Conservation (phyloP, 2,888 invertebrate species). For the Volucella bombylans region DNA sequence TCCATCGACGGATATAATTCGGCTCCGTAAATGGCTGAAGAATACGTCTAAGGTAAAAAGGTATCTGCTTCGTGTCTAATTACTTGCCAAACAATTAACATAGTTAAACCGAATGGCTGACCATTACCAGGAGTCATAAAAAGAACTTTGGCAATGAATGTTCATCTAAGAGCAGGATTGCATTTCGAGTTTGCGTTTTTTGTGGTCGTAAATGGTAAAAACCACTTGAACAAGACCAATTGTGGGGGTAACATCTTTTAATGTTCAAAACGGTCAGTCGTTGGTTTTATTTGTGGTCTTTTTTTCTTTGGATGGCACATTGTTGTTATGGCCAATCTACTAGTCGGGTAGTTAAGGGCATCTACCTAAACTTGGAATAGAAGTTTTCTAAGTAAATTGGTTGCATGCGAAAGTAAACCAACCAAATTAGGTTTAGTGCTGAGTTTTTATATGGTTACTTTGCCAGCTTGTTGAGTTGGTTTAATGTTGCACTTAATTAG, state of each 20-base stretch:
- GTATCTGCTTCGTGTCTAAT: conserved; percentile 38
- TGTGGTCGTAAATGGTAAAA: conserved; percentile 9
- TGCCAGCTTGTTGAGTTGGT: neutral
- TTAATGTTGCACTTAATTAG: neutral
- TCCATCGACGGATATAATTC: too few species aligned
- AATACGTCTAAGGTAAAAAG: too few species aligned
- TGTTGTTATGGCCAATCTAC: conserved; percentile 13
- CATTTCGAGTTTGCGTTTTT: conserved; percentile 8
- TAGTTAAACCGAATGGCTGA: conserved; percentile 17
- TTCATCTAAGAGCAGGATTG: conserved; percentile 22
- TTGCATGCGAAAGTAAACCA: conserved; percentile 20
- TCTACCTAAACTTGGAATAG: neutral
- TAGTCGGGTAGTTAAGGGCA: neutral
- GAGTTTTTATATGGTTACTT: conserved; percentile 23
- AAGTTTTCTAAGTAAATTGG: conserved; percentile 14
- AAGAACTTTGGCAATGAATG: neutral
- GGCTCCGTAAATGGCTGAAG: too few species aligned
- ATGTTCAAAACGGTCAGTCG: neutral
- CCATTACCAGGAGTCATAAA: conserved; percentile 15
- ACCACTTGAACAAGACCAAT: neutral
- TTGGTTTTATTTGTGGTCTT: neutral
- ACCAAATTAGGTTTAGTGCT: neutral
- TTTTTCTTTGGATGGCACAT: neutral
- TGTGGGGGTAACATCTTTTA: conserved; percentile 8
- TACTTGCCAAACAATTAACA: conserved; percentile 45